phyloP scores from a whole-genome alignment of 2,797 vertebrate genomes.

The Xenentodon cancila region DNA sequence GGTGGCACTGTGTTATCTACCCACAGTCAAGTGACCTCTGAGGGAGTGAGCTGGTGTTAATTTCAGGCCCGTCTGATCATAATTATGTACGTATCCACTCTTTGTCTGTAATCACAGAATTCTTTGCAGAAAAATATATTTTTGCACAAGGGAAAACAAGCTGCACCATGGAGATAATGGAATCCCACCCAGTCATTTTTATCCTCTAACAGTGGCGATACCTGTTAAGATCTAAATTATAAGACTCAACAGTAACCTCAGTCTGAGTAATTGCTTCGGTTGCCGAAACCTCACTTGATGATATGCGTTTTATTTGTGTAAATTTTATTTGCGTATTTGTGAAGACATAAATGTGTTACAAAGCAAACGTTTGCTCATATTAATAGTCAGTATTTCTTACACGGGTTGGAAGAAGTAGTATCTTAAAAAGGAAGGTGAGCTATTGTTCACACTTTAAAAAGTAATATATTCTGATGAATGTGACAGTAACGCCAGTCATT shows the following conservation, averaged over 20 bases:
- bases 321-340: too few species aligned
- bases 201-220: conserved; percentile 13
- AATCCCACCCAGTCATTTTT: conserved; percentile 31
- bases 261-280: too few species aligned
- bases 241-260: neutral
- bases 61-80: conserved; percentile 65
- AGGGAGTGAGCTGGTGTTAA: conserved; percentile 47
- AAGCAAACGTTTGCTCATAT: too few species aligned
- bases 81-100: conserved; percentile 58
- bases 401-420: neutral
- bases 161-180: conserved; percentile 19
- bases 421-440: neutral
- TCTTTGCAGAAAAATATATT: conserved; percentile 22
- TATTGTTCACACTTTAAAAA: neutral
- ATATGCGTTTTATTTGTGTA: too few species aligned
- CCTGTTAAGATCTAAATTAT: conserved; percentile 2
- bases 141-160: conserved; percentile 37
- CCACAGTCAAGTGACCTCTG: conserved; percentile 34
- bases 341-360: too few species aligned
- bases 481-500: neutral
- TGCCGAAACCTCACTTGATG: too few species aligned
- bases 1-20: conserved; percentile 38
- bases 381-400: too few species aligned
- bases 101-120: conserved; percentile 40
- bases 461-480: neutral